Base-by-base conservation (phyloP, 2,888 invertebrate species). In the Petrolisthes manimaculis region DNA sequence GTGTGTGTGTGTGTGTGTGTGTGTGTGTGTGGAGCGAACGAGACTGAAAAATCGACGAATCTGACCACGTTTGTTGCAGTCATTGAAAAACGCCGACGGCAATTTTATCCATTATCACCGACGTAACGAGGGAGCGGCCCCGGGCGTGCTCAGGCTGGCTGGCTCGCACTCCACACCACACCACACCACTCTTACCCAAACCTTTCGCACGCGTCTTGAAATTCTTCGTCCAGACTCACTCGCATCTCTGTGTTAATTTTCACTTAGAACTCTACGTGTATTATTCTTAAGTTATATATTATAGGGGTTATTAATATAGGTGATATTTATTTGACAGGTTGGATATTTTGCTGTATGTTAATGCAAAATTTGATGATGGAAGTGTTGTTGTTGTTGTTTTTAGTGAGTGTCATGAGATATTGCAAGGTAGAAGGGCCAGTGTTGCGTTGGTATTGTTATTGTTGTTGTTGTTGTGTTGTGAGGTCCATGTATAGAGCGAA, bases 51-150 rank as follows among this genome's bases (percentile, higher is more conserved):
- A 87, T 87, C 87, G 77, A 69, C 87, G 79, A 87, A 87, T 87
- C 87, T 83, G 83, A 87, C 87, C 87, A 87, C 87, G 87, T 87
- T 83, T 83, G 87, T 87, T 83, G 87, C 87, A 87, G 87, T 79
- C 87, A 83, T 87, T 87, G 87, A 87, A 87, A 83, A 87, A 83
- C 87, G 83, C 87, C 83, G 79, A 24, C 79, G 83, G 87, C 87
- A 83, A 87, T 87, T 83, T 87, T 87, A 87, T 87, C 87, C 87
- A 87, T 87, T 87, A 87, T 87, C 83, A 77, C 83, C 87, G 51
- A 67, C 83, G 83, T 87, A 87, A 87, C 87, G 83, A 87, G 87
- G 53, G 81, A 37, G 55, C 24, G 56, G 77, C 74, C 83, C 37
- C 81, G 54, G 56, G 81, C 51, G 56, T 81, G 80, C 9, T 14